These are phyloP conservation scores for Etheostoma cragini DNA, from an alignment of 2,113 vertebrate species.

Conservation along the genomic window DNA sequence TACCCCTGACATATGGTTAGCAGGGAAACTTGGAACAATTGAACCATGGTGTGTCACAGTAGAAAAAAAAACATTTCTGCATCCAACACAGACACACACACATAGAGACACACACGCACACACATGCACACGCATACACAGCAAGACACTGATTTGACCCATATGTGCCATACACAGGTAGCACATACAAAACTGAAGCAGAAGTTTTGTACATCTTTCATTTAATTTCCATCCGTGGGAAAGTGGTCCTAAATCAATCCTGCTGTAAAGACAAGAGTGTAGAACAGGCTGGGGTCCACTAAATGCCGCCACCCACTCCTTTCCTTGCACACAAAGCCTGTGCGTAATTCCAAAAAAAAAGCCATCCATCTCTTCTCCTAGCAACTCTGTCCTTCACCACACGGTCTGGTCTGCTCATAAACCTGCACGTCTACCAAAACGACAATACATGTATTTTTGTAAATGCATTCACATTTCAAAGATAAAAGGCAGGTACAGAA, in stretches of 20 bases:
- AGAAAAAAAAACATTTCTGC: slow-evolving; percentile 50
- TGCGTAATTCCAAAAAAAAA: slow-evolving; percentile 76
- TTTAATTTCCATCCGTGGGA: slow-evolving; percentile 63
- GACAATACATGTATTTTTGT: background rate
- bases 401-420: slow-evolving; percentile 39
- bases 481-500: slow-evolving; percentile 64
- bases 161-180: slow-evolving; percentile 57
- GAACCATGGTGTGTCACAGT: slow-evolving; percentile 74
- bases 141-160: slow-evolving; percentile 60
- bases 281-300: slow-evolving; percentile 62
- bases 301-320: slow-evolving; percentile 90
- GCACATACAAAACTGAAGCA: slow-evolving; percentile 36
- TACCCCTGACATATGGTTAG: slow-evolving; percentile 82
- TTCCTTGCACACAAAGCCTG: slow-evolving; percentile 90
- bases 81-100: slow-evolving; percentile 55
- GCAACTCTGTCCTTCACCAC: slow-evolving; percentile 61
- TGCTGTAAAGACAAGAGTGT: slow-evolving; percentile 69
- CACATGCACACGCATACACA: slow-evolving; percentile 42
- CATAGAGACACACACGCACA: background rate
- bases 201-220: slow-evolving; percentile 36
- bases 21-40: slow-evolving; percentile 82
- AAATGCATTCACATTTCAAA: slow-evolving; percentile 30
- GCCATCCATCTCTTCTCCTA: slow-evolving; percentile 71
- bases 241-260: slow-evolving; percentile 70
- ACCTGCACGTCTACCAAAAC: slow-evolving; percentile 38